Percentiles rank a stretch among this genome's conserved stretches.
Evolutionary conservation across 2,113 vertebrate species (phyloP).

Genomic region (Potamarius usumacintae): DNA sequence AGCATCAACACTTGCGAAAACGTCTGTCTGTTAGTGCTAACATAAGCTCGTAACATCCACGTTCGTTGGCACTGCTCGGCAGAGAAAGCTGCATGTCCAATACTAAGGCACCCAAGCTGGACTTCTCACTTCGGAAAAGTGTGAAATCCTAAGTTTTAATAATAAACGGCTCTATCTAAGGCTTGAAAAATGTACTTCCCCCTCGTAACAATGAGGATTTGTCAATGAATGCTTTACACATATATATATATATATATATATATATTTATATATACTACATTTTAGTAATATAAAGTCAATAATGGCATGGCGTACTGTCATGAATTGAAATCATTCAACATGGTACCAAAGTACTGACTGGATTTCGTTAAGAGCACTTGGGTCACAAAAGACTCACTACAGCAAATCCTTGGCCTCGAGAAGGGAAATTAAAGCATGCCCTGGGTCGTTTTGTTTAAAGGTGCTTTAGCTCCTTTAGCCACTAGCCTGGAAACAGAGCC

Average conservation of each 20-base stretch:
- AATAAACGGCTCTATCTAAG: not conserved
- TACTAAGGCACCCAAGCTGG: conserved; percentile 4
- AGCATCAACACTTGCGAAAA: conserved; percentile 52
- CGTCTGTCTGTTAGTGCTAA: conserved; percentile 36
- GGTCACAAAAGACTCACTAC: conserved; percentile 3
- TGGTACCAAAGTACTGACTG: conserved; percentile 10
- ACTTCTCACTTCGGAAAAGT: not conserved
- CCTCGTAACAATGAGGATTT: conserved; percentile 16
- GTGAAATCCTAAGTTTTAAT: not conserved
- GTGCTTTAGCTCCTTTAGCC: conserved; percentile 10
- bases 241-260: too few species aligned
- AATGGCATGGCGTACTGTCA: conserved; percentile 27
- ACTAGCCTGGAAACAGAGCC: conserved; percentile 20
- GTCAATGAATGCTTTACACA: conserved; percentile 47
- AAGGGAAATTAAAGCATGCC: conserved; percentile 25
- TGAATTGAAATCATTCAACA: conserved; percentile 25
- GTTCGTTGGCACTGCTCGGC: conserved; percentile 34
- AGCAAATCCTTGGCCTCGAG: conserved; percentile 27
- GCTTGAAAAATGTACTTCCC: conserved; percentile 17
- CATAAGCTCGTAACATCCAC: conserved; percentile 5
- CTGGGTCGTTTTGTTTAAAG: conserved; percentile 18
- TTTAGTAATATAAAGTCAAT: conserved; percentile 37
- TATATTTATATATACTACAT: not conserved
- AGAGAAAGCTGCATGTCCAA: conserved; percentile 14
- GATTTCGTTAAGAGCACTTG: conserved; percentile 40